Percentiles rank a stretch among this genome's conserved stretches.
phyloP scores from a whole-genome alignment of 64 coral and sea anemone species.

The Stichodactyla mertensii region DNA sequence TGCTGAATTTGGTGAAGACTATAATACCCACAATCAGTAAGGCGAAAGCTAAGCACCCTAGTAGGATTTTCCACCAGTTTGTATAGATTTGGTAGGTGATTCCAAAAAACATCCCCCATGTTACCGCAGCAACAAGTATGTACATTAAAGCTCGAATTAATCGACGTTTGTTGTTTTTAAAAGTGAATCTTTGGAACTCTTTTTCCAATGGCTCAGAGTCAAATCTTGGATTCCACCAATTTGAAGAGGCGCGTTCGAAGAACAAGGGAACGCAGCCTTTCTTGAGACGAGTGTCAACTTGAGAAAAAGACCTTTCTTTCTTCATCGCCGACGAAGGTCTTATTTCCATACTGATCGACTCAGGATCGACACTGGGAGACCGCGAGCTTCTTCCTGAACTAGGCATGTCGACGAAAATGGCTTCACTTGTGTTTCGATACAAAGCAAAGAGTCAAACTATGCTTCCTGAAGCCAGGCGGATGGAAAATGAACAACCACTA shows the following conservation, averaged over 20 bases:
- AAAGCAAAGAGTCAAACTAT: slow-evolving; percentile 10
- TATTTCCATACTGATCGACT: slow-evolving; percentile 76
- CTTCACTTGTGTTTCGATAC: slow-evolving; percentile 28
- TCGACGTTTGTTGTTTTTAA: slow-evolving; percentile 72
- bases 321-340: slow-evolving; percentile 67
- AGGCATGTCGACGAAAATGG: slow-evolving; percentile 36
- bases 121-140: slow-evolving; percentile 51
- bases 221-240: slow-evolving; percentile 98
- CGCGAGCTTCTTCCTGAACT: slow-evolving; percentile 51
- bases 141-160: slow-evolving; percentile 75
- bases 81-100: slow-evolving; percentile 20
- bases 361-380: slow-evolving; percentile 69
- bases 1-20: slow-evolving; percentile 81
- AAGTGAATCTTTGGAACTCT: slow-evolving; percentile 93
- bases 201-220: slow-evolving; percentile 95
- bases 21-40: slow-evolving; percentile 54
- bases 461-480: slow-evolving; percentile 21
- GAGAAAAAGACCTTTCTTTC: slow-evolving; percentile 97
- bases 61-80: slow-evolving; percentile 50
- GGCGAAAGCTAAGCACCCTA: slow-evolving; percentile 72
- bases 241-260: slow-evolving; percentile 97
- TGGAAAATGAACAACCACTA: slow-evolving; percentile 22
- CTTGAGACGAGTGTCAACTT: slow-evolving; percentile 93
- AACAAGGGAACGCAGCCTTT: slow-evolving; percentile 96
- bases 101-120: slow-evolving; percentile 92